Base-by-base conservation (phyloP, 2,113 vertebrate species). In the Leptodactylus fuscus region DNA sequence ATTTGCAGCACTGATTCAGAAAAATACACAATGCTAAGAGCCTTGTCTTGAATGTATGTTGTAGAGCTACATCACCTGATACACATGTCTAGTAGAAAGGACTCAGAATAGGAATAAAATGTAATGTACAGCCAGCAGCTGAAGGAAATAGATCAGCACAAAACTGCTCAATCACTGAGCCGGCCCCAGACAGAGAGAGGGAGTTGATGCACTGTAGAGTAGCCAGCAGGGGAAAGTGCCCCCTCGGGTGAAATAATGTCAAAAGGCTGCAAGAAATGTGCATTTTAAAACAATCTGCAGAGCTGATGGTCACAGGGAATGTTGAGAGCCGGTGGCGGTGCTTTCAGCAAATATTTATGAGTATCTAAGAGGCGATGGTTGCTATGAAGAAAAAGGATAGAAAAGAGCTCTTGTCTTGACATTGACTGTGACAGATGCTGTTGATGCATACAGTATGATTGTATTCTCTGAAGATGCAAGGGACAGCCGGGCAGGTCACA, bases 241-340 rank as follows among this genome's bases (percentile, higher is more conserved):
- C 81, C 69, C 81, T 74, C 49, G 51, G 32, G 81, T 83, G 69
- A 83, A 74, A 74, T 83, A 55, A 83, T 73, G 67, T 83, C 81
- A 74, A 55, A 55, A 49, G 69, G 81, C 62, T 73, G 48, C 81
- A 83, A 83, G 69, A 74, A 83, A 74, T 74, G 81, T 18, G 46
- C 49, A 51, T 73, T 82, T 51, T 82, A 71, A 82, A 82, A 70
- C 65, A 82, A 82, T 70, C 62, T 71, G 44, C 48, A 36, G 29
- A 53, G 65, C 29, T 82, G 81, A 70, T 73, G 46, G 67, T 41
- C 36, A 41, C 81, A 74, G 62, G 51, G 58, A 83, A 73, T 41
- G 67, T 58, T 44, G 49, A 58, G 51, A 29, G 67, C 81, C 69
- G 20, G 46, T 74, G 81, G 81, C 81, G 74, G 51, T 83, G 81